phyloP scores from a whole-genome alignment of 1,140 invertebrate species.

The Cepaea nemoralis region DNA sequence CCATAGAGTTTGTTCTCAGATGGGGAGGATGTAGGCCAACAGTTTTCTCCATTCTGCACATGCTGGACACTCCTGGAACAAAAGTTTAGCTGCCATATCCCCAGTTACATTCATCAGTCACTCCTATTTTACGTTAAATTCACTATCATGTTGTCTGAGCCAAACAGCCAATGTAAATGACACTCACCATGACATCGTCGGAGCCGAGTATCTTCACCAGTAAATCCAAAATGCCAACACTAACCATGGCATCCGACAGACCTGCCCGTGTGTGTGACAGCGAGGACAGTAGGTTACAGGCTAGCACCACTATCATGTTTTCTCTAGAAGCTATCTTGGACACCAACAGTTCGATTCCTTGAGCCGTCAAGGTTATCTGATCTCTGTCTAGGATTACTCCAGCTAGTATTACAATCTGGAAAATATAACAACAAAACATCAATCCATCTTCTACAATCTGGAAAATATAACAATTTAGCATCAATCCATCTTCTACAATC shows the following conservation, averaged over 20 bases:
- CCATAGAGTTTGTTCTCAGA: no score
- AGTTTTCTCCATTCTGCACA: no score
- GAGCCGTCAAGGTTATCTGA: conserved; percentile 69
- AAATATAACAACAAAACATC: not conserved
- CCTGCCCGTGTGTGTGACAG: conserved; percentile 71
- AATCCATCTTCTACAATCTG: no score
- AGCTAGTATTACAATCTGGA: conserved; percentile 70
- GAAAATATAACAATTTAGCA: no score
- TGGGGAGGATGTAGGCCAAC: no score
- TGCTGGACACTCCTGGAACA: no score
- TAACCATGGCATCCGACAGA: conserved; percentile 72
- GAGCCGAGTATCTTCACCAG: conserved; percentile 62
- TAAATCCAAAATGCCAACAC: conserved; percentile 66
- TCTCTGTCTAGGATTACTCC: conserved; percentile 69
- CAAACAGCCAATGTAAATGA: no score
- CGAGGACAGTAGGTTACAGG: conserved; percentile 69
- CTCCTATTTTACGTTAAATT: no score
- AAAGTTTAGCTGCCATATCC: no score
- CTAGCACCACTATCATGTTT: conserved; percentile 66
- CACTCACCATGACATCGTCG: conserved; percentile 55
- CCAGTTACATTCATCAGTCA: no score
- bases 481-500: no score
- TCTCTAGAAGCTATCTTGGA: conserved; percentile 60
- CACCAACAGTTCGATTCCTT: conserved; percentile 66
- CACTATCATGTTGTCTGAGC: no score